Percentiles rank a stretch among this genome's conserved stretches.
Conservation (phyloP, 2,113 vertebrate genomes). For the Pachyramphus minor region DNA sequence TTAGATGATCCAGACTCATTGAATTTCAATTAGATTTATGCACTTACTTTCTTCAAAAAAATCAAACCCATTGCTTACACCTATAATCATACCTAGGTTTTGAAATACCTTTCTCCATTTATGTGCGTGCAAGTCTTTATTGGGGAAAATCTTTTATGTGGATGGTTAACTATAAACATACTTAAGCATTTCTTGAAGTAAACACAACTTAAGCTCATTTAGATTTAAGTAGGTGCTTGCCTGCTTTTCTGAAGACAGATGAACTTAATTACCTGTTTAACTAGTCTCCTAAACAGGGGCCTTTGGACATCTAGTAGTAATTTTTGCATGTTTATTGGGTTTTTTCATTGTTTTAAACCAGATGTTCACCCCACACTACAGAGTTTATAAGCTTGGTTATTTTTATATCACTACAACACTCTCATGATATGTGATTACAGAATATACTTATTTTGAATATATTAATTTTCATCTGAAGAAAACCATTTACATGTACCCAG, state of each 20-base stretch:
- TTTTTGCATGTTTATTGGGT: background rate
- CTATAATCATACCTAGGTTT: conserved; percentile 6
- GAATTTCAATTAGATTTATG: conserved; percentile 31
- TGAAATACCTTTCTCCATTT: background rate
- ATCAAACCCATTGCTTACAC: background rate
- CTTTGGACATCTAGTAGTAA: background rate
- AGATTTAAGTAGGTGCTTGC: background rate
- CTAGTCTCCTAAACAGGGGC: background rate
- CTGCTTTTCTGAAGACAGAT: conserved; percentile 12
- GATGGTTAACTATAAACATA: background rate
- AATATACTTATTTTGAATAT: background rate
- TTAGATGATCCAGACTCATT: background rate
- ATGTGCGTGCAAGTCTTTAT: background rate
- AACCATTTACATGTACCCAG: background rate
- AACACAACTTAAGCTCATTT: conserved; percentile 29
- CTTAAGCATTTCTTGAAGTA: conserved; percentile 38
- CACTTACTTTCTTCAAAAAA: background rate
- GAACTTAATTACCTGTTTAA: conserved; percentile 13
- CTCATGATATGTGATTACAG: background rate
- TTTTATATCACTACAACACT: background rate
- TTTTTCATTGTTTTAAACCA: background rate
- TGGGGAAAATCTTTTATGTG: background rate
- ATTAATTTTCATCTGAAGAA: conserved; percentile 5
- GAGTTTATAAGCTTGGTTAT: background rate
- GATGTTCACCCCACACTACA: background rate